Evolutionary conservation across 2,888 invertebrate species (phyloP).

Genomic region (Dicycla oo): DNA sequence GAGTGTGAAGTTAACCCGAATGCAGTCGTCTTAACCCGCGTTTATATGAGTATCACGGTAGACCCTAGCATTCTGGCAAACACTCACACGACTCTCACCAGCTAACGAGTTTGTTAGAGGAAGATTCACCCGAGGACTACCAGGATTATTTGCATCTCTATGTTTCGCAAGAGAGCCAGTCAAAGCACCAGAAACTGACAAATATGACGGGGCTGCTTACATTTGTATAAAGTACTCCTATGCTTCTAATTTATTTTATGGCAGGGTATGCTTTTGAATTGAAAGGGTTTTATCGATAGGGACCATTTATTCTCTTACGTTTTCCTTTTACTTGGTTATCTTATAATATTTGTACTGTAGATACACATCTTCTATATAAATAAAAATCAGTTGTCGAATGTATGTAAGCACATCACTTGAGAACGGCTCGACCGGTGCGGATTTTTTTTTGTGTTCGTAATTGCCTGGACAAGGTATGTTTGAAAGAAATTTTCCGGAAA

Average conservation of each 20-base stretch:
- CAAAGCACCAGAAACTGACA: background rate
- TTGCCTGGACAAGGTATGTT: too few species aligned
- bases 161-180: background rate
- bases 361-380: too few species aligned
- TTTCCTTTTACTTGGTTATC: constrained; percentile 10
- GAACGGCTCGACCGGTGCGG: too few species aligned
- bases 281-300: background rate
- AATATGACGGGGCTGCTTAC: background rate
- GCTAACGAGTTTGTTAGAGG: background rate
- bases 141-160: background rate
- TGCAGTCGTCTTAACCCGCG: background rate
- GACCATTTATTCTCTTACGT: background rate
- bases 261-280: background rate
- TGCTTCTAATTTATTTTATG: background rate
- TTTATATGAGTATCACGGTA: background rate
- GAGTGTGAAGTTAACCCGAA: background rate
- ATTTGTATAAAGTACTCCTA: background rate
- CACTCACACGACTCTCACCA: background rate
- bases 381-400: too few species aligned
- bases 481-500: too few species aligned
- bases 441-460: too few species aligned
- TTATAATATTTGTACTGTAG: background rate
- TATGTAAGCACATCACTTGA: too few species aligned
- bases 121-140: constrained; percentile 4
- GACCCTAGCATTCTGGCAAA: background rate